Conservation (phyloP, 2,888 invertebrate genomes). For the Platynereis dumerilii region DNA sequence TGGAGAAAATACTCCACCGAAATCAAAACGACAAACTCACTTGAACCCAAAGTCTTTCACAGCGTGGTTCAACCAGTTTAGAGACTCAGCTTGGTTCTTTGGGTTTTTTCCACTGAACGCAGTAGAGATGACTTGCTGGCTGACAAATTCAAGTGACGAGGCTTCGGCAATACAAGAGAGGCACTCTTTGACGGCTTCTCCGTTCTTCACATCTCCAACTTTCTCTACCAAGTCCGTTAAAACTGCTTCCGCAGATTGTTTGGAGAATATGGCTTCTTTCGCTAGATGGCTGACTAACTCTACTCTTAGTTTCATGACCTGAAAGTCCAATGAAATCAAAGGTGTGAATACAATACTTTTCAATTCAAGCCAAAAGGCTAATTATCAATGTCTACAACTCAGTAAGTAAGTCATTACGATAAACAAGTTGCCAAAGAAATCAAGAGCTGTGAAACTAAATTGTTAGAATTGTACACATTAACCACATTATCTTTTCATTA, state of each 20-base stretch:
- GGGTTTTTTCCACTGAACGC: conserved; percentile 89
- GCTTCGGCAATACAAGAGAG: conserved; percentile 80
- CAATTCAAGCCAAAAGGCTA: no score
- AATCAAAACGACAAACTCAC: no score
- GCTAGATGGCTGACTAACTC: conserved; percentile 81
- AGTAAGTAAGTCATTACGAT: no score
- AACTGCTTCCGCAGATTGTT: conserved; percentile 77
- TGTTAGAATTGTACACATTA: no score
- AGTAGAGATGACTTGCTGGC: conserved; percentile 72
- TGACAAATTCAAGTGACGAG: conserved; percentile 77
- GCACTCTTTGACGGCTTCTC: conserved; percentile 73
- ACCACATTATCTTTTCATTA: no score
- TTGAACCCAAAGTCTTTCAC: conserved; percentile 86
- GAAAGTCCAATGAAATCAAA: conserved; percentile 27
- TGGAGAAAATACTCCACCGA: no score
- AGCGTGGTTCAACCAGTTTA: conserved; percentile 80
- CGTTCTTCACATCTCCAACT: conserved; percentile 84
- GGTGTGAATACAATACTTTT: no score
- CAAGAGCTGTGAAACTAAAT: no score
- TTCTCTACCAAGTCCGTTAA: conserved; percentile 83
- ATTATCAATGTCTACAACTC: no score
- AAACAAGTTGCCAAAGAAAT: no score
- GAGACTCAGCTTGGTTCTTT: conserved; percentile 85
- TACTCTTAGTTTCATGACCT: conserved; percentile 79
- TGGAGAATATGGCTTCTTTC: conserved; percentile 69